phyloP scores from a whole-genome alignment of 2,888 invertebrate species.

The Autographa pulchrina region DNA sequence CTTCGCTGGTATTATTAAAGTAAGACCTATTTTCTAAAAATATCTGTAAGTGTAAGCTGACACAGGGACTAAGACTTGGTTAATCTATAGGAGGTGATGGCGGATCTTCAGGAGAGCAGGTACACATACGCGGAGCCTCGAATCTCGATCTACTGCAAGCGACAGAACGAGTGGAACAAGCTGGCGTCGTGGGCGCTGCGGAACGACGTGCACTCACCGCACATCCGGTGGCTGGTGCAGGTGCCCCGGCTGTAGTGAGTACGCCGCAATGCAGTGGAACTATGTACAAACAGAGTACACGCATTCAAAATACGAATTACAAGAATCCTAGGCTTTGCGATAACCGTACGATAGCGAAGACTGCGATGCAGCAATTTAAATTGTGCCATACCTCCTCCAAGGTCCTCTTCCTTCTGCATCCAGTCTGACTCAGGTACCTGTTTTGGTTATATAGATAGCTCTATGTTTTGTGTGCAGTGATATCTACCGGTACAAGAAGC shows the following conservation, averaged over 20 bases:
- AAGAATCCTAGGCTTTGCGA: too few species aligned
- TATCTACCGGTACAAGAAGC: conserved; percentile 98
- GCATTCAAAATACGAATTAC: too few species aligned
- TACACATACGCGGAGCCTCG: conserved; percentile 99
- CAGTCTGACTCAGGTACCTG: background rate
- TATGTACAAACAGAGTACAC: too few species aligned
- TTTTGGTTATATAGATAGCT: background rate
- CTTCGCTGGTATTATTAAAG: conserved; percentile 98
- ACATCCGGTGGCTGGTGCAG: conserved; percentile 99
- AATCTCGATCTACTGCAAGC: conserved; percentile 98
- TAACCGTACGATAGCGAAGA: too few species aligned
- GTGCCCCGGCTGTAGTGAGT: conserved; percentile 98
- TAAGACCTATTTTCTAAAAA: conserved; percentile 60
- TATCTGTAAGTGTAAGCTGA: background rate
- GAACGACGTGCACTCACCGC: conserved; percentile 96
- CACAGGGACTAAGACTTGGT: background rate
- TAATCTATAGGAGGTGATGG: conserved; percentile 94
- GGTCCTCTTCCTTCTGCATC: too few species aligned
- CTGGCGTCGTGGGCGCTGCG: conserved; percentile 98
- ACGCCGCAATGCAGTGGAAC: background rate
- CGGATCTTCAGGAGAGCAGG: conserved; percentile 99
- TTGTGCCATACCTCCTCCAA: too few species aligned
- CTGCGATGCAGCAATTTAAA: too few species aligned
- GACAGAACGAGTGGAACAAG: conserved; percentile 97
- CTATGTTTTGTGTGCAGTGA: conserved; percentile 91